Percentiles rank a stretch among this genome's conserved stretches.
Evolutionary conservation across 2,888 invertebrate species (phyloP).

Genomic region (Cephus runcator): DNA sequence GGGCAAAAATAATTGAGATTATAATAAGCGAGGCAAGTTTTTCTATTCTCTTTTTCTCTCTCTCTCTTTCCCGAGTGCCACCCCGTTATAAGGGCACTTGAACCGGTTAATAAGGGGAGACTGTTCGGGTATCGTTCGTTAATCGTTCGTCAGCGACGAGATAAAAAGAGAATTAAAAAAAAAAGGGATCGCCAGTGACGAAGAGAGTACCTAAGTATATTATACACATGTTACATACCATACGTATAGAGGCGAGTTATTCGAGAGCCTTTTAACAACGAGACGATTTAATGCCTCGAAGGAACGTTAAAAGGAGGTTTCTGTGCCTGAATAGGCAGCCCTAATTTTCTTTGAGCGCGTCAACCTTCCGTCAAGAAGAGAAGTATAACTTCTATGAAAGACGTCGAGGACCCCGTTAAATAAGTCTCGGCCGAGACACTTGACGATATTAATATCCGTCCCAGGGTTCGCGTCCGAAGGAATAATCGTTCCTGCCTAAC

Average conservation of each 20-base stretch:
- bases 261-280: neutral
- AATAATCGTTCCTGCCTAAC: too few relatives aligned
- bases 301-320: neutral
- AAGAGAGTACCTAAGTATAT: too few relatives aligned
- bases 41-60: neutral
- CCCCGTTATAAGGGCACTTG: neutral
- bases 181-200: slow-evolving; percentile 28
- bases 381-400: too few relatives aligned
- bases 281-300: neutral
- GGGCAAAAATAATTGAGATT: too few relatives aligned
- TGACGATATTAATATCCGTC: too few relatives aligned
- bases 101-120: neutral
- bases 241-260: too few relatives aligned
- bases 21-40: neutral
- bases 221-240: too few relatives aligned
- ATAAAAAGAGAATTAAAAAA: slow-evolving; percentile 6
- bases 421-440: too few relatives aligned
- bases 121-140: slow-evolving; percentile 4
- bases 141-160: slow-evolving; percentile 40
- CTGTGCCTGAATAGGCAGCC: neutral
- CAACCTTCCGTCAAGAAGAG: too few relatives aligned
- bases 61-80: neutral
- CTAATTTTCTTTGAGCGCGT: neutral
- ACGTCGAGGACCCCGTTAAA: too few relatives aligned
- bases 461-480: too few relatives aligned